Percentiles rank a stretch among this genome's conserved stretches.
phyloP scores from a whole-genome alignment of 1,140 invertebrate genomes.

The Macrotrachela quadricornifera region DNA sequence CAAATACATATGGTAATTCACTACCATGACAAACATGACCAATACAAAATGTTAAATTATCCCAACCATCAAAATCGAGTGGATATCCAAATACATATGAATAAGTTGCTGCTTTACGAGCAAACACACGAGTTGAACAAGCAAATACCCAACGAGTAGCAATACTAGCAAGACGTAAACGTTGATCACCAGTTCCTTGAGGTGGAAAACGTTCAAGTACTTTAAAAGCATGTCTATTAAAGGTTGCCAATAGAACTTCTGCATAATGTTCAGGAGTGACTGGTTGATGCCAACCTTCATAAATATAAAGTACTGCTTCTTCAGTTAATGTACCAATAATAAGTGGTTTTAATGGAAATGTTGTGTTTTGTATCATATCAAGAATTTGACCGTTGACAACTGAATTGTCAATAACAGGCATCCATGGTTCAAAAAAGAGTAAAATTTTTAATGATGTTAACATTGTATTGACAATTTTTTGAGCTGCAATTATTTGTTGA shows the following conservation, averaged over 20 bases:
- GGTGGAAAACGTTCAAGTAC: conserved; percentile 6
- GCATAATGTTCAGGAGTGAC: neutral
- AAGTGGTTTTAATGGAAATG: neutral
- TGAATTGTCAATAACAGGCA: conserved; percentile 3
- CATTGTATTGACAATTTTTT: neutral
- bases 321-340: conserved; percentile 6
- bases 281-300: neutral
- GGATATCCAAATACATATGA: conserved; percentile 3
- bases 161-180: neutral
- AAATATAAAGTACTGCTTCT: conserved; percentile 5
- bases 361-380: neutral
- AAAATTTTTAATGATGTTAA: conserved; percentile 3
- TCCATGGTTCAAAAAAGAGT: conserved; percentile 6
- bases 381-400: neutral
- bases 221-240: conserved; percentile 1
- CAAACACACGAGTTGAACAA: neutral
- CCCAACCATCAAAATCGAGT: no score
- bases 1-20: conserved; percentile 7
- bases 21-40: conserved; percentile 6
- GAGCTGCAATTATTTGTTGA: conserved; percentile 2
- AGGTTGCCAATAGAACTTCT: neutral
- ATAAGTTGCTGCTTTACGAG: no score
- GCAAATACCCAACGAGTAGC: conserved; percentile 7
- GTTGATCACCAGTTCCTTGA: neutral
- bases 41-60: conserved; percentile 1